Conservation (phyloP, 2,888 invertebrate genomes). For the Chouioia cunea region DNA sequence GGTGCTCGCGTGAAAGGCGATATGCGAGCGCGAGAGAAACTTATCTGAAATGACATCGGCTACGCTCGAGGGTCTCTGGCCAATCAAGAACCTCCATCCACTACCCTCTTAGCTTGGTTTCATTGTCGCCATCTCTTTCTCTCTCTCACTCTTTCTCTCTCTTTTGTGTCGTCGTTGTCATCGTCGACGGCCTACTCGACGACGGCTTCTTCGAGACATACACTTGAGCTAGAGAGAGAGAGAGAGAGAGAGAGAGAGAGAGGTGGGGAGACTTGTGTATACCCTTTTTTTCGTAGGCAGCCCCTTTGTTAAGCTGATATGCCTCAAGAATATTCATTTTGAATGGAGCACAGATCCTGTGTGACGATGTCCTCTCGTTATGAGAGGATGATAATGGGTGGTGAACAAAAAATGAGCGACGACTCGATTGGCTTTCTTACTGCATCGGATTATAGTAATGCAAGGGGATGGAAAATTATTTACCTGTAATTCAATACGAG, state of each 20-base stretch:
- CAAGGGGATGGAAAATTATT: too few species aligned
- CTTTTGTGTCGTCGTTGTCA: conserved; percentile 32
- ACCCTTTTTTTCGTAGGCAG: conserved; percentile 22
- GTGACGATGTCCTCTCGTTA: conserved; percentile 24
- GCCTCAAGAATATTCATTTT: conserved; percentile 38
- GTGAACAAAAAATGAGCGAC: too few species aligned
- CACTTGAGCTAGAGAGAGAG: too few species aligned
- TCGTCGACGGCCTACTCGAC: conserved; percentile 3
- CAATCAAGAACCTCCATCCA: too few species aligned
- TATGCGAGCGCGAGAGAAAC: conserved; percentile 57
- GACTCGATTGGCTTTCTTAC: too few species aligned
- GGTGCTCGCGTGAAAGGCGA: conserved; percentile 42
- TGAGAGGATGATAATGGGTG: too few species aligned
- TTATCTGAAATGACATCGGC: conserved; percentile 68
- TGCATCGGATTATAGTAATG: too few species aligned
- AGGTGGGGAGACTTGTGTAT: conserved; percentile 11
- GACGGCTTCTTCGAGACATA: not conserved
- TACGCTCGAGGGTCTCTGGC: too few species aligned
- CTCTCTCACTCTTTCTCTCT: conserved; percentile 10
- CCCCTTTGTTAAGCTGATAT: conserved; percentile 29
- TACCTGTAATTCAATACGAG: too few species aligned
- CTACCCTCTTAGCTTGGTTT: conserved; percentile 24
- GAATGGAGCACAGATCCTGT: conserved; percentile 19
- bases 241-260: too few species aligned
- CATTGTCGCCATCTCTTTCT: conserved; percentile 55